Conservation (phyloP, 2,888 invertebrate genomes). For the Diabrotica balteata region DNA sequence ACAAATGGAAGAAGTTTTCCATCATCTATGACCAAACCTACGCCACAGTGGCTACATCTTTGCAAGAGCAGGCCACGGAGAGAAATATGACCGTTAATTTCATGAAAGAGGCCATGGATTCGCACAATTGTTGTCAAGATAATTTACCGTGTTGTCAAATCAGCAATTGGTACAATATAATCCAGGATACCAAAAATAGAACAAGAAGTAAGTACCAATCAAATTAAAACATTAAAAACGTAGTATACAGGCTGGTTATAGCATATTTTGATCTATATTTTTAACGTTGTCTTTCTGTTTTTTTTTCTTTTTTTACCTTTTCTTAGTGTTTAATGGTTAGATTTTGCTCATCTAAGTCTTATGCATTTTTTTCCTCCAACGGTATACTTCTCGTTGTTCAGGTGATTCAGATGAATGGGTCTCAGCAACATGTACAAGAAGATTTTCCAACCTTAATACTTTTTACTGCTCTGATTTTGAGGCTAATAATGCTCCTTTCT, state of each 20-base stretch:
- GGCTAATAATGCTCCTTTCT: too few relatives aligned
- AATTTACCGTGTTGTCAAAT: conserved; percentile 78
- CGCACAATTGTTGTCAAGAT: conserved; percentile 79
- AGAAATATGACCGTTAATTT: conserved; percentile 87
- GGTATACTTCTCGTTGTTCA: too few relatives aligned
- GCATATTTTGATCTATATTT: too few relatives aligned
- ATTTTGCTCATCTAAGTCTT: too few relatives aligned
- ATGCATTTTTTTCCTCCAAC: too few relatives aligned
- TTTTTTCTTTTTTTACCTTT: neutral
- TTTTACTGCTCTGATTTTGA: too few relatives aligned
- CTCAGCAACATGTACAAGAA: too few relatives aligned
- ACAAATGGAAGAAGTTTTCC: conserved; percentile 93
- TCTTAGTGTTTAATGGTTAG: too few relatives aligned
- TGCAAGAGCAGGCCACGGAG: conserved; percentile 77
- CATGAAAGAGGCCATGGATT: conserved; percentile 73
- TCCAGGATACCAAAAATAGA: conserved; percentile 84
- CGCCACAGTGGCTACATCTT: conserved; percentile 81
- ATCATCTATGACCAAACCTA: conserved; percentile 84
- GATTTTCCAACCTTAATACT: too few relatives aligned
- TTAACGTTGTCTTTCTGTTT: neutral
- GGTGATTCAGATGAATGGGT: too few relatives aligned
- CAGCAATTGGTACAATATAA: conserved; percentile 83
- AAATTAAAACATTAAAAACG: neutral
- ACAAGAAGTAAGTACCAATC: conserved; percentile 73
- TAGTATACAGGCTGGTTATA: too few relatives aligned